Percentiles rank a stretch among this genome's conserved stretches.
These are phyloP conservation scores for Bolborhynchus lineola DNA, from an alignment of 2,113 vertebrate species.

Conservation along the genomic window DNA sequence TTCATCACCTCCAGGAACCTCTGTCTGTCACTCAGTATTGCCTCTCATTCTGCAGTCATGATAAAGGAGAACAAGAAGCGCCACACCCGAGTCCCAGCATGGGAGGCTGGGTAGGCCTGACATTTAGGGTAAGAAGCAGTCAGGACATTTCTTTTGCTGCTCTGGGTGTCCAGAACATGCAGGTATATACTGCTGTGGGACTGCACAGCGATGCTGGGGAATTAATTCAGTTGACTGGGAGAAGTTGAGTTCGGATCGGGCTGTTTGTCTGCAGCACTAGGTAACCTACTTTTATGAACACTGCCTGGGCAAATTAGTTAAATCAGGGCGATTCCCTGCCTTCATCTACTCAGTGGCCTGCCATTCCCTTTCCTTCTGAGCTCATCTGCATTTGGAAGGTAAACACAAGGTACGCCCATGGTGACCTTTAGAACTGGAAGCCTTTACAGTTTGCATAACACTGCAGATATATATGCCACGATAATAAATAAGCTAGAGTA, in stretches of 20 bases:
- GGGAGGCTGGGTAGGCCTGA: not conserved
- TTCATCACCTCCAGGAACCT: not conserved
- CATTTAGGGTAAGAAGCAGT: not conserved
- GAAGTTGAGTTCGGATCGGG: not conserved
- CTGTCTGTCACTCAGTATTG: not conserved
- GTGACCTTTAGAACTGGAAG: conserved; percentile 34
- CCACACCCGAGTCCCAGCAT: fast-evolving
- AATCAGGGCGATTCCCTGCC: not conserved
- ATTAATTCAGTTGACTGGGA: not conserved
- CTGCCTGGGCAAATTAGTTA: not conserved
- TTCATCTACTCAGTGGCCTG: not conserved
- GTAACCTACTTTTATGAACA: not conserved
- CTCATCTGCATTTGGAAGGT: not conserved
- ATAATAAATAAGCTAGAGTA: conserved; percentile 21
- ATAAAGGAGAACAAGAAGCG: not conserved
- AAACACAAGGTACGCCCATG: not conserved
- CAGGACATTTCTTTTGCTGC: not conserved
- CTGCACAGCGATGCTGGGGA: not conserved
- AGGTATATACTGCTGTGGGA: not conserved
- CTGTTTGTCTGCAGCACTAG: not conserved
- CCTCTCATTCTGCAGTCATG: not conserved
- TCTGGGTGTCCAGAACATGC: not conserved
- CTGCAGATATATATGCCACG: not conserved
- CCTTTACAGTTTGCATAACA: conserved; percentile 12
- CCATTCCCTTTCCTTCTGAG: conserved; percentile 5